phyloP scores from a whole-genome alignment of 2,888 invertebrate genomes.

The Conops quadrifasciatus region DNA sequence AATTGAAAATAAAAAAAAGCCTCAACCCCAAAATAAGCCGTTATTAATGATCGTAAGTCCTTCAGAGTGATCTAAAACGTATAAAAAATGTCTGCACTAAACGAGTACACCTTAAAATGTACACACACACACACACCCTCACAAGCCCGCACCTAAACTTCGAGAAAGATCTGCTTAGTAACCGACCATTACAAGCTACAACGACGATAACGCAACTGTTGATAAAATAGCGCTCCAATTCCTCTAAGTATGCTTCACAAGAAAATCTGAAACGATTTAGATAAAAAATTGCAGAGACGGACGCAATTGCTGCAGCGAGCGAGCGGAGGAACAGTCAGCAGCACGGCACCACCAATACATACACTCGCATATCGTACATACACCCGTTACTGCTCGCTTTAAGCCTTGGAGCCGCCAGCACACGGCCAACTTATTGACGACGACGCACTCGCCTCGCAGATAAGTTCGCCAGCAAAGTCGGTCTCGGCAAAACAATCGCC shows the following conservation, averaged over 20 bases:
- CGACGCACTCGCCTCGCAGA: background rate
- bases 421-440: background rate
- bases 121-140: background rate
- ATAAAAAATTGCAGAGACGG: slow-evolving; percentile 25
- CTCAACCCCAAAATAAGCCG: too few relatives aligned
- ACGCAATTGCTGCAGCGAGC: background rate
- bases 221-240: slow-evolving; percentile 17
- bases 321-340: background rate
- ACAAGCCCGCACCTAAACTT: background rate
- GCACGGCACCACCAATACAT: background rate
- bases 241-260: slow-evolving; percentile 1
- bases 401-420: background rate
- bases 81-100: background rate
- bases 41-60: too few relatives aligned
- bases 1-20: too few relatives aligned
- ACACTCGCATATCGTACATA: too few relatives aligned
- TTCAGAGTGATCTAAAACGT: too few relatives aligned
- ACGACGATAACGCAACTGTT: background rate
- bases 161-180: background rate
- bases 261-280: slow-evolving; percentile 25
- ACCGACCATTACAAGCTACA: background rate
- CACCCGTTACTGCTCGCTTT: too few relatives aligned
- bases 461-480: background rate
- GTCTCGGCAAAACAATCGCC: slow-evolving; percentile 15
- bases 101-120: background rate